phyloP scores from a whole-genome alignment of 2,797 vertebrate genomes.

The Pangasius sanitwongsei region DNA sequence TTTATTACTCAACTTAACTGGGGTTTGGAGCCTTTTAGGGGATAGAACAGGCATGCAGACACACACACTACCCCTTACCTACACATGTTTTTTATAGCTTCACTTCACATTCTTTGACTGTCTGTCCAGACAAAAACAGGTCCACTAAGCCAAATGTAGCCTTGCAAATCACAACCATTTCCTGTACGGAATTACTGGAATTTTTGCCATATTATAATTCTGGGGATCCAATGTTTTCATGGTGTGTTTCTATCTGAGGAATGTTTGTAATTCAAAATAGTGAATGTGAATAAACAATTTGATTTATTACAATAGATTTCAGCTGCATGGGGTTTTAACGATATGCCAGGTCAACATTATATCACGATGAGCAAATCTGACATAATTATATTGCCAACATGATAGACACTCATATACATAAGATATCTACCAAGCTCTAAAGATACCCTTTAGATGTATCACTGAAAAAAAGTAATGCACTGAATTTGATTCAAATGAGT shows the following conservation, averaged over 20 bases:
- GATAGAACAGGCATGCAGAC: conserved; percentile 25
- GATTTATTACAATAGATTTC: neutral
- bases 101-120: conserved; percentile 33
- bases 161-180: conserved; percentile 27
- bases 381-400: neutral
- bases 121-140: conserved; percentile 24
- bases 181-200: neutral
- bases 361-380: neutral
- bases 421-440: neutral
- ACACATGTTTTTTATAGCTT: conserved; percentile 21
- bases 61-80: conserved; percentile 10
- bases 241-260: neutral
- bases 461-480: neutral
- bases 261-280: neutral
- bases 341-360: neutral
- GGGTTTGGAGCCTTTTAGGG: conserved; percentile 25
- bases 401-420: neutral
- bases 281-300: neutral
- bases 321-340: too few relatives aligned
- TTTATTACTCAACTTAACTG: conserved; percentile 36
- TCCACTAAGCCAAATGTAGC: conserved; percentile 11
- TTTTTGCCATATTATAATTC: neutral
- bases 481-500: neutral
- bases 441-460: neutral
- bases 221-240: neutral